A percentile compares a stretch with the other conserved stretches of the same genome.
phyloP scores from a whole-genome alignment of 2,797 vertebrate species.

The Hybognathus amarus region DNA sequence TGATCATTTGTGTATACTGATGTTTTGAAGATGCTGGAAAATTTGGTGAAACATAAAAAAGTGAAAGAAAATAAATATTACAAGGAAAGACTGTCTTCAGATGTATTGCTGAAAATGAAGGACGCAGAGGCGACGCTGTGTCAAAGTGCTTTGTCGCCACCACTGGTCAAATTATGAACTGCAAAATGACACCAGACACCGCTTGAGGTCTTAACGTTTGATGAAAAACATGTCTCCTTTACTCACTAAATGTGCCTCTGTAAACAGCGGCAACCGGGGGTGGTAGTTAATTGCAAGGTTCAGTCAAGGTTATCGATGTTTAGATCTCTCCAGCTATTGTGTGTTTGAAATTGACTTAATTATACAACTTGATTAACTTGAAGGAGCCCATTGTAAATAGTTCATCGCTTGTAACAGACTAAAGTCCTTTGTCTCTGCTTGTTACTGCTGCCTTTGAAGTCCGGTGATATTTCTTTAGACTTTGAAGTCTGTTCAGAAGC shows the following conservation, averaged over 20 bases:
- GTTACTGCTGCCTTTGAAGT: slow-evolving; percentile 37
- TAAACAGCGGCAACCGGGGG: neutral
- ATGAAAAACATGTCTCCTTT: neutral
- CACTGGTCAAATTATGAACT: slow-evolving; percentile 18
- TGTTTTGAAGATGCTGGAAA: neutral
- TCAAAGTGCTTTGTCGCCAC: slow-evolving; percentile 31
- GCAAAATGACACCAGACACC: neutral
- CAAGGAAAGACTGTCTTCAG: neutral
- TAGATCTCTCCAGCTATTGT: slow-evolving; percentile 30
- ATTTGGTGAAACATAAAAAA: neutral
- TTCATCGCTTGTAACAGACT: neutral
- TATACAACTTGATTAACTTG: slow-evolving; percentile 19
- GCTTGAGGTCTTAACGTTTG: neutral
- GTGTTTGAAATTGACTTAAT: slow-evolving; percentile 20
- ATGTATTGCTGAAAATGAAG: neutral
- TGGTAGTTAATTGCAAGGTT: slow-evolving; percentile 17
- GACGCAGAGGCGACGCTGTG: neutral
- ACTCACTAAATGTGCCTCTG: neutral
- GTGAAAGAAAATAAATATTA: neutral
- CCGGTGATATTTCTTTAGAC: slow-evolving; percentile 18
- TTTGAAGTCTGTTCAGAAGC: slow-evolving; percentile 28
- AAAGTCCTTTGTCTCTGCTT: neutral
- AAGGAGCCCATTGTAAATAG: neutral
- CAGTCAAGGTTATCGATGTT: slow-evolving; percentile 12
- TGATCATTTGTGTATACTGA: neutral